Conservation (phyloP, 2,797 vertebrate genomes). For the Gallinago solitaria region DNA sequence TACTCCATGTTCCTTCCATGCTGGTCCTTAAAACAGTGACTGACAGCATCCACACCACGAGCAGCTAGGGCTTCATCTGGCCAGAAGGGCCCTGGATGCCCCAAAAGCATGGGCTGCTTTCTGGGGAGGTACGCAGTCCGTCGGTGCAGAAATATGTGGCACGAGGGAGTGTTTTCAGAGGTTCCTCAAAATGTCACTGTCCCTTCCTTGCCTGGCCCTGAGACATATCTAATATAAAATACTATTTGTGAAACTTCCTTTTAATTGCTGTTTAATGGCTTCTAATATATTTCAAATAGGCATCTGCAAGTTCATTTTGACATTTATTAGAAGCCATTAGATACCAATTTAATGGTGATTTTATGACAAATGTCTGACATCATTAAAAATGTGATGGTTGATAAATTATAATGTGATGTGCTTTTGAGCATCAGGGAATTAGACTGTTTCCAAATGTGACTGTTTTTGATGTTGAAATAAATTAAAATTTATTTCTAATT, state of each 20-base stretch:
- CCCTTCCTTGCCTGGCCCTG: not conserved
- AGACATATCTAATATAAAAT: slow-evolving; percentile 9
- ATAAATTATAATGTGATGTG: slow-evolving; percentile 43
- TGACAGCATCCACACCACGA: not conserved
- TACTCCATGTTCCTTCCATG: not conserved
- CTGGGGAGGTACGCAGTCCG: not conserved
- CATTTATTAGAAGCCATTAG: slow-evolving; percentile 66
- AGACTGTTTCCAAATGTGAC: slow-evolving; percentile 31
- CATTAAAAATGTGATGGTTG: slow-evolving; percentile 50
- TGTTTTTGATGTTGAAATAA: slow-evolving; percentile 36
- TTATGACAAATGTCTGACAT: slow-evolving; percentile 51
- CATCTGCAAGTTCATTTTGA: slow-evolving; percentile 60
- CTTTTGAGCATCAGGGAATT: slow-evolving; percentile 35
- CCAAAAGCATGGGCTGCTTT: not conserved
- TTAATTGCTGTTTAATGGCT: slow-evolving; percentile 68
- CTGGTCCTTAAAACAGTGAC: not conserved
- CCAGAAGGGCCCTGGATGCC: not conserved
- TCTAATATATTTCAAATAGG: slow-evolving; percentile 59
- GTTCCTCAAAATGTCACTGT: slow-evolving; percentile 6
- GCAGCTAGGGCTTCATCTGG: not conserved
- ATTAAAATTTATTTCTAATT: slow-evolving; percentile 31
- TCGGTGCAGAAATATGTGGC: not conserved
- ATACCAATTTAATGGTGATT: slow-evolving; percentile 46
- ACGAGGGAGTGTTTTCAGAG: not conserved
- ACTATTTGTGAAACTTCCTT: slow-evolving; percentile 59